A percentile compares a stretch with the other conserved stretches of the same genome.
Evolutionary conservation across 2,113 vertebrate species (phyloP).

Genomic region (Hippocampus zosterae): DNA sequence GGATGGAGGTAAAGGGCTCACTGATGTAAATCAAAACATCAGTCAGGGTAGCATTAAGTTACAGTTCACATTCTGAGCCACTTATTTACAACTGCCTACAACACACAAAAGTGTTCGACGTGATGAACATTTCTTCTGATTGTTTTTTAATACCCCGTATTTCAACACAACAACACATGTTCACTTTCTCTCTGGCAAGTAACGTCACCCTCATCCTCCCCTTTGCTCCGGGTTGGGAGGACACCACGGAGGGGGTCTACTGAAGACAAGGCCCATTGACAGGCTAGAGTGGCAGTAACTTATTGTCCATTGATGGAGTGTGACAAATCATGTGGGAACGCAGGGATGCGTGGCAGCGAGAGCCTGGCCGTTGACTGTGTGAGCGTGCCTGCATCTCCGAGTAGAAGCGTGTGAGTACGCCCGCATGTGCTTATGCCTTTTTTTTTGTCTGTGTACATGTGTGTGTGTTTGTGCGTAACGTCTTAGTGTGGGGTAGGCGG

Average conservation of each 20-base stretch:
- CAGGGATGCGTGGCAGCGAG: slow-evolving; percentile 72
- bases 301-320: slow-evolving; percentile 93
- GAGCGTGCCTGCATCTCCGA: slow-evolving; percentile 69
- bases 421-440: slow-evolving; percentile 48
- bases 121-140: slow-evolving; percentile 1
- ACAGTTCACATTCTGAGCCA: neutral
- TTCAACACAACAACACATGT: slow-evolving; percentile 1
- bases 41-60: too few relatives aligned
- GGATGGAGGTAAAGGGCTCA: too few relatives aligned
- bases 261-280: slow-evolving; percentile 85
- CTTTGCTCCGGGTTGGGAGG: slow-evolving; percentile 25
- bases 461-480: slow-evolving; percentile 63
- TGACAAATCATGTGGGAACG: slow-evolving; percentile 87
- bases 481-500: slow-evolving; percentile 72
- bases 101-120: neutral
- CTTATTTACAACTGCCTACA: neutral
- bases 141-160: slow-evolving; percentile 11
- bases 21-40: too few relatives aligned
- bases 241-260: slow-evolving; percentile 48
- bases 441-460: slow-evolving; percentile 58
- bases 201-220: slow-evolving; percentile 4
- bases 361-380: slow-evolving; percentile 57
- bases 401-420: slow-evolving; percentile 45
- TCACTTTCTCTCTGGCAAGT: neutral
- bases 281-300: slow-evolving; percentile 90